Evolutionary conservation across 2,888 invertebrate species (phyloP), one percentile per base, ranked within the genome.

Genomic region (Tiliacea citrago): DNA sequence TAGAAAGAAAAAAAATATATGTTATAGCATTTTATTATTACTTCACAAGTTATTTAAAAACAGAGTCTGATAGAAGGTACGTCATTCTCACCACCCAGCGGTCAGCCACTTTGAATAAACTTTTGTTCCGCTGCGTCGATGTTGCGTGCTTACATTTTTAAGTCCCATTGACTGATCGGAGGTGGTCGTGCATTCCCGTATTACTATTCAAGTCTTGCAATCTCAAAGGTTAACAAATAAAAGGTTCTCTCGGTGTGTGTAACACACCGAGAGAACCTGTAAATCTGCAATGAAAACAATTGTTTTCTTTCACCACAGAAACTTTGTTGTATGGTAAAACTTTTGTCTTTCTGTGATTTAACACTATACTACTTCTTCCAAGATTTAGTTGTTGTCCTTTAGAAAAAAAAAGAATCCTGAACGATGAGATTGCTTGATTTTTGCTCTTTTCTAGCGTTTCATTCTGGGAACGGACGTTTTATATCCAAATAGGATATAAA

Each of bases 131-230:
- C 77, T 55, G 57, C 53, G 29, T 42, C 63, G 53, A 67, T 60
- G 55, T 60, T 76, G 68, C 79, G 79, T 82, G 79, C 77, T 68
- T 76, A 67, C 21, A 82, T 77, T 79, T 79, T 66, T 61, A 79
- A 79, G 65, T 79, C 58, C 35, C 60, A 75, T 65, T 75, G 55
- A 55, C 49, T 53, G 12, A 51, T 61, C 60, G 24, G 51, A 57
- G 57, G 66, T 55, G 69, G 70, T 70, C 77, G 70, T 67, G 69
- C 70, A 57, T 77, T 75, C 53, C 42, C 63, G 45, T 68, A 75
- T 81, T 68, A 75, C 51, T 61, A 77, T 82, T 77, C 77, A 58
- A 47, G 66, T 58, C 24, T 66, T 65, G 62, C 61, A 61, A 68
- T 74, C 29, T 29, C 29, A 29, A 29, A 29, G 29, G 29, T 29